Evolutionary conservation across 2,113 vertebrate species (phyloP), one percentile per base, ranked within the genome.

Genomic region (Carassius gibelio): DNA sequence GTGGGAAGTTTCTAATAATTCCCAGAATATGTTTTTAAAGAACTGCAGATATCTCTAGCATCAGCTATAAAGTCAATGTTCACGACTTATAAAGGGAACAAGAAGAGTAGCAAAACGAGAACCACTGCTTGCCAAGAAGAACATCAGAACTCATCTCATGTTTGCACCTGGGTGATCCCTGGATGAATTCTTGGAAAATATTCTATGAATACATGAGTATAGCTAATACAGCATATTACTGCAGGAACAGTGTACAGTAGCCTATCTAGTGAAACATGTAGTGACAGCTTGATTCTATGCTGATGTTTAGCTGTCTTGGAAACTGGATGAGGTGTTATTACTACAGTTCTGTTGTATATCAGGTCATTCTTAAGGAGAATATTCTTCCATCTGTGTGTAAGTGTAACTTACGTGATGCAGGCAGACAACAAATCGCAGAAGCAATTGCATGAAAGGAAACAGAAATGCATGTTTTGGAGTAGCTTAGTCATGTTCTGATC

Each of bases 11-110:
- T 50, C 13, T 26, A 62, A 80, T 14, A 59, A 80, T 26, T 64
- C 52, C 13, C 15, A 21, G 17, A 59, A 59, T 14, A 21, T 74
- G 3, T 21, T 14, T 5, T 19, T 8, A 76, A 76, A 81, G 59
- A 81, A 81, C n/a, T 30, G n/a, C 59, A 66, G n/a, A 30, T 45
- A 59, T 81, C 38, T 11, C 34, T 81, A 64, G 42, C 78, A 81
- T 81, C 61, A 50, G 78, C 38, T 66, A 6, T 72, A 48, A 80
- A 38, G 59, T 26, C 78, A 50, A 15, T 50, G 36, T 9, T 50
- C n/a, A 45, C 3, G n/a, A 61, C 57, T 59, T 57, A 21, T n/a
- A 42, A 23, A 81, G n/a, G 48, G 61, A 26, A 45, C 42, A 48
- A 74, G 21, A 74, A 74, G 38, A n/a, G 10, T 55, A 8, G 21